These are phyloP conservation scores for Hirtodrosophila histrioides DNA, from an alignment of 2,888 invertebrate species.

Conservation along the genomic window DNA sequence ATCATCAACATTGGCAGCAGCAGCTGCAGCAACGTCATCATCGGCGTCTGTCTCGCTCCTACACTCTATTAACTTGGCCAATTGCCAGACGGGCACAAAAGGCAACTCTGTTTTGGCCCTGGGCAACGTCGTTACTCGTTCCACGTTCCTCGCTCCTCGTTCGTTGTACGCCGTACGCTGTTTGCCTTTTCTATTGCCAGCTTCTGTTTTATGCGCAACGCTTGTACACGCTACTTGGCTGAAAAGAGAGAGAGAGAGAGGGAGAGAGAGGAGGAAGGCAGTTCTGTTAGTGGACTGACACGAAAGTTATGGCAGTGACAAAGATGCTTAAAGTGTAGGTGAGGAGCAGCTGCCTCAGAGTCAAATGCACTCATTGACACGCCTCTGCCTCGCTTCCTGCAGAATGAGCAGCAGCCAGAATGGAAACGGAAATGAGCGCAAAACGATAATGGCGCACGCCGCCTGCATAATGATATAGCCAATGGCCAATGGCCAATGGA, in stretches of 20 bases:
- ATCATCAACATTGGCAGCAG: slow-evolving; percentile 65
- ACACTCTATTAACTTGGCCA: slow-evolving; percentile 77
- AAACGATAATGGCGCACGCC: slow-evolving; percentile 69
- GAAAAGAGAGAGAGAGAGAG: slow-evolving; percentile 43
- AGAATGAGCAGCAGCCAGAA: slow-evolving; percentile 20
- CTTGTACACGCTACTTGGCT: slow-evolving; percentile 27
- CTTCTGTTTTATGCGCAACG: slow-evolving; percentile 47
- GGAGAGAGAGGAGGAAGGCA: slow-evolving; percentile 11
- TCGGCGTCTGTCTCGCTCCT: slow-evolving; percentile 44
- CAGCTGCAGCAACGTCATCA: slow-evolving; percentile 70
- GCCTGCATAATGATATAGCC: slow-evolving; percentile 65
- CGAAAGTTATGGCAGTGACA: slow-evolving; percentile 77
- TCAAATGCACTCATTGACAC: slow-evolving; percentile 59
- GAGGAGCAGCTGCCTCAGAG: slow-evolving; percentile 18
- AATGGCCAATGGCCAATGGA: slow-evolving; percentile 36
- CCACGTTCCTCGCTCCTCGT: too few species aligned
- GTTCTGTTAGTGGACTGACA: slow-evolving; percentile 69
- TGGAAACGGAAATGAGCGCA: slow-evolving; percentile 66
- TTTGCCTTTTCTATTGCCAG: slow-evolving; percentile 58
- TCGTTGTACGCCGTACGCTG: slow-evolving; percentile 39
- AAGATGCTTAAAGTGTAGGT: slow-evolving; percentile 47
- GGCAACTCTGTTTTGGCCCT: slow-evolving; percentile 47
- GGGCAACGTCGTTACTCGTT: slow-evolving; percentile 27
- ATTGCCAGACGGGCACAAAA: slow-evolving; percentile 73
- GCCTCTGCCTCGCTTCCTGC: slow-evolving; percentile 24